These are phyloP conservation scores for Euborellia annulipes DNA, from an alignment of 1,140 invertebrate species.

Conservation along the genomic window DNA sequence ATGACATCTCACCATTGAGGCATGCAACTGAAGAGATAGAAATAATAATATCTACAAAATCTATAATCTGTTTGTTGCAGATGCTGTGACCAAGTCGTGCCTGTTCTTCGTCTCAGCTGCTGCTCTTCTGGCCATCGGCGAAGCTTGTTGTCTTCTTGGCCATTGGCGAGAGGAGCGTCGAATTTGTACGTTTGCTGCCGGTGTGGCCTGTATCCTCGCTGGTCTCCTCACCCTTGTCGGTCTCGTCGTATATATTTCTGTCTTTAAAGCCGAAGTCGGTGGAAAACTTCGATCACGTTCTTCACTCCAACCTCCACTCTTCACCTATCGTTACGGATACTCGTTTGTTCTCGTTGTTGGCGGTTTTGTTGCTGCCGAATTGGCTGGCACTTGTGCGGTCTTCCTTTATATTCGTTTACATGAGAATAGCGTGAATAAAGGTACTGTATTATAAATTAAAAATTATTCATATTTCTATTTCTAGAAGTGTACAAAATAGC, in stretches of 20 bases:
- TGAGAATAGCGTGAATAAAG: too few species aligned
- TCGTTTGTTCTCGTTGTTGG: conserved; percentile 66
- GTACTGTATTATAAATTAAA: too few species aligned
- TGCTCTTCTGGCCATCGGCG: conserved; percentile 39
- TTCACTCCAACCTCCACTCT: conserved; percentile 54
- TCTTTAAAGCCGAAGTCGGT: conserved; percentile 78
- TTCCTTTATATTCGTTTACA: conserved; percentile 69
- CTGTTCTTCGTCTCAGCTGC: conserved; percentile 45
- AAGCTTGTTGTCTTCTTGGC: conserved; percentile 43
- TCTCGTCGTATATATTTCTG: conserved; percentile 82
- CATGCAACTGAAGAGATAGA: too few species aligned
- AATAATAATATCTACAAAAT: too few species aligned
- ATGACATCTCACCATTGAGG: too few species aligned
- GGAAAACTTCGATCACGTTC: conserved; percentile 67
- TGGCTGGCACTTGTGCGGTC: conserved; percentile 69
- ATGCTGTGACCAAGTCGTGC: conserved; percentile 50
- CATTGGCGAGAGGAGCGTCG: conserved; percentile 37
- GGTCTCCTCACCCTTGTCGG: conserved; percentile 76
- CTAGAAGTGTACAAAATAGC: too few species aligned
- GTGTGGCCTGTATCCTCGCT: conserved; percentile 53
- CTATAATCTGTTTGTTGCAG: conserved; percentile 34
- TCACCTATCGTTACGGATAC: conserved; percentile 74
- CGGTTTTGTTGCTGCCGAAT: conserved; percentile 65
- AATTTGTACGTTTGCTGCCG: conserved; percentile 45
- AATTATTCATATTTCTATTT: too few species aligned